Conservation (phyloP, 2,113 vertebrate genomes). For the Bungarus multicinctus region DNA sequence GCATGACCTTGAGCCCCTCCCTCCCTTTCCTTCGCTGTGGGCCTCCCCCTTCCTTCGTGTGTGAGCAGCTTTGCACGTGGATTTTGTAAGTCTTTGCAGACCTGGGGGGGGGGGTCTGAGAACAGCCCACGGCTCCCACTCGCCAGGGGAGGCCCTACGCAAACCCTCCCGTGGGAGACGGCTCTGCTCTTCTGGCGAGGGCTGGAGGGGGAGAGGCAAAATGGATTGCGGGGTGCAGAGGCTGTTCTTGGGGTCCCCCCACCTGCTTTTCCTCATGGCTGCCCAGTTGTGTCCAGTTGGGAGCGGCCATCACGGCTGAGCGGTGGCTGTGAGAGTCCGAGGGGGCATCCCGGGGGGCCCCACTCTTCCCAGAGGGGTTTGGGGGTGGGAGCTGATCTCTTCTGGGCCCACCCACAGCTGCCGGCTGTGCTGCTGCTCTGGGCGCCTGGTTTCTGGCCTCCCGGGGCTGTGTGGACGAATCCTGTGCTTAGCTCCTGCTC, state of each 20-base stretch:
- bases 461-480: not conserved
- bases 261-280: not conserved
- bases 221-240: not conserved
- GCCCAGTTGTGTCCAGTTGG: not conserved
- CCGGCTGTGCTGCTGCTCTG: not conserved
- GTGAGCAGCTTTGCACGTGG: not conserved
- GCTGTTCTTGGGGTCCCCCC: not conserved
- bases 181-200: not conserved
- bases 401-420: not conserved
- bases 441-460: not conserved
- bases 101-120: not conserved
- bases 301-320: not conserved
- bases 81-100: constrained; percentile 10
- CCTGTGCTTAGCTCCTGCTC: not conserved
- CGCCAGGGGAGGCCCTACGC: not conserved
- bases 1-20: not conserved
- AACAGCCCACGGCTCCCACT: not conserved
- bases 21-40: not conserved
- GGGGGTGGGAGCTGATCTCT: not conserved
- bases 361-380: not conserved
- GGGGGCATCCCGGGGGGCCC: not conserved
- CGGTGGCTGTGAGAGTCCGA: not conserved
- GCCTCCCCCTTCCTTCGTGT: accelerated
- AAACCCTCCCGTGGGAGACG: not conserved
- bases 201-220: not conserved